A percentile compares a stretch with the other conserved stretches of the same genome.
Evolutionary conservation across 2,888 invertebrate genomes (phyloP).

Genomic region (Sinodicranocentrus sp.): DNA sequence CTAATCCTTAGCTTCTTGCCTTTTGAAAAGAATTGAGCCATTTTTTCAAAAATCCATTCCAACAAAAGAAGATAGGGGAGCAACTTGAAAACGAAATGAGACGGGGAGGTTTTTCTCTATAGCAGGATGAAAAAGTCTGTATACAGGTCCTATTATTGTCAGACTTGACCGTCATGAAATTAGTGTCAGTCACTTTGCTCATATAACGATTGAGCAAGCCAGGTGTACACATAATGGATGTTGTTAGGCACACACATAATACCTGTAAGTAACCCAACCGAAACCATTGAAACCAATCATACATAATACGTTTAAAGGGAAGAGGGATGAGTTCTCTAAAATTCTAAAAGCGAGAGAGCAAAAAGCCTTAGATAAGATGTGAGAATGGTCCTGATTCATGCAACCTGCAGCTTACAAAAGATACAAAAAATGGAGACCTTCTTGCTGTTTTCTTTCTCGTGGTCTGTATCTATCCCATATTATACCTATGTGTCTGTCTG

Average conservation of each 20-base stretch:
- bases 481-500: not conserved
- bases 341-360: not conserved
- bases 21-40: too few relatives aligned
- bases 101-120: not conserved
- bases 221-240: too few relatives aligned
- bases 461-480: not conserved
- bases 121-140: not conserved
- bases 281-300: not conserved
- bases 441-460: not conserved
- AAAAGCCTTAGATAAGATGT: not conserved
- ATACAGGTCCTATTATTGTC: slow-evolving; percentile 1
- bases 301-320: not conserved
- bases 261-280: not conserved
- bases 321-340: not conserved
- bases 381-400: not conserved
- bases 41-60: too few relatives aligned
- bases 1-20: too few relatives aligned
- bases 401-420: not conserved
- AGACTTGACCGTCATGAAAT: slow-evolving; percentile 7
- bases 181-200: slow-evolving; percentile 4
- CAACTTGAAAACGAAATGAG: not conserved
- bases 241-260: too few relatives aligned
- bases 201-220: slow-evolving; percentile 13
- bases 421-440: not conserved
- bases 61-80: too few relatives aligned